Percentiles rank a stretch among this genome's conserved stretches.
Conservation (phyloP, 2,888 invertebrate species). For the Allygus modestus region DNA sequence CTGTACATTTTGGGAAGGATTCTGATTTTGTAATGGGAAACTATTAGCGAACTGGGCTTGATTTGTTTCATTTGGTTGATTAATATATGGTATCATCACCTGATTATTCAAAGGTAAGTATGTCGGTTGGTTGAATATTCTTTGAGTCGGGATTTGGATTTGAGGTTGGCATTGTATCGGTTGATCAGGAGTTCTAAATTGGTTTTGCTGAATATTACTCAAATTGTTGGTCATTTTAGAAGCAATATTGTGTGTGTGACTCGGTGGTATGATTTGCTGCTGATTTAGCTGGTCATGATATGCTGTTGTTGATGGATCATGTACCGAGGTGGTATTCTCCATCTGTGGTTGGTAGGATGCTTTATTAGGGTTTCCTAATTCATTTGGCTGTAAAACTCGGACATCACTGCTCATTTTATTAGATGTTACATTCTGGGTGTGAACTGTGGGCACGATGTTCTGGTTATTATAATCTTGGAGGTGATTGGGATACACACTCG, state of each 20-base stretch:
- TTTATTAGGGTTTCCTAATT: not conserved
- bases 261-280: not conserved
- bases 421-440: not conserved
- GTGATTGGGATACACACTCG: not conserved
- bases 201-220: not conserved
- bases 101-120: not conserved
- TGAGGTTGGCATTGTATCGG: not conserved
- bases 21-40: not conserved
- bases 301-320: not conserved
- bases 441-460: not conserved
- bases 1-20: not conserved
- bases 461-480: not conserved
- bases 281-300: not conserved
- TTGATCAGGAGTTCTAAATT: not conserved
- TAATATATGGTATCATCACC: not conserved
- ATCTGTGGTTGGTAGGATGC: not conserved
- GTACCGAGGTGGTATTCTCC: not conserved
- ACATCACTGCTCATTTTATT: not conserved
- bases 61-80: not conserved
- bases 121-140: not conserved
- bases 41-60: not conserved
- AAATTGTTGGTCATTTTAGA: not conserved
- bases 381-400: not conserved
- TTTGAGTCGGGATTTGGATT: not conserved
- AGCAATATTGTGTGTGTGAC: not conserved